Evolutionary conservation across 2,113 vertebrate genomes (phyloP).

Genomic region (Seriola quinqueradiata): DNA sequence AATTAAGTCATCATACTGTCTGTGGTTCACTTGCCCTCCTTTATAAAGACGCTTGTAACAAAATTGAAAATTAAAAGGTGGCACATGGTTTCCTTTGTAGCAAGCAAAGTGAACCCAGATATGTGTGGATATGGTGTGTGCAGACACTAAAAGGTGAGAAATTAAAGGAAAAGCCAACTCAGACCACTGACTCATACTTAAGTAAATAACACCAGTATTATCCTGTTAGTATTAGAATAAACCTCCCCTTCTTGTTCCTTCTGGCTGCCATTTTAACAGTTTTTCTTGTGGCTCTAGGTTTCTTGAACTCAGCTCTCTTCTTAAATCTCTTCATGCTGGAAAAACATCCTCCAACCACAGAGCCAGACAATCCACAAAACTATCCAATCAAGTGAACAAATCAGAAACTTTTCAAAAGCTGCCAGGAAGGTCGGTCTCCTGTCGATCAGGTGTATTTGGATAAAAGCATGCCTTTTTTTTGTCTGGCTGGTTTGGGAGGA

Average conservation of each 20-base stretch:
- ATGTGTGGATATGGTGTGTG: neutral
- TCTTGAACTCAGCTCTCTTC: slow-evolving; percentile 36
- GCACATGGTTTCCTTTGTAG: neutral
- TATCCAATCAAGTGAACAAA: slow-evolving; percentile 33
- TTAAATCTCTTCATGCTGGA: slow-evolving; percentile 23
- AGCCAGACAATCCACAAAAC: slow-evolving; percentile 13
- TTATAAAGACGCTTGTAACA: too few species aligned
- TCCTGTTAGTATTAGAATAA: slow-evolving; percentile 25
- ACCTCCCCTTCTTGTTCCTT: neutral
- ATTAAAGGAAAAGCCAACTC: neutral
- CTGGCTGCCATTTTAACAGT: slow-evolving; percentile 9
- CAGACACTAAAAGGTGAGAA: slow-evolving; percentile 20
- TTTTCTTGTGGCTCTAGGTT: slow-evolving; percentile 1
- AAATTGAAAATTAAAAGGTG: too few species aligned
- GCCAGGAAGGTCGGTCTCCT: slow-evolving; percentile 28
- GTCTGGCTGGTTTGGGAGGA: slow-evolving; percentile 30
- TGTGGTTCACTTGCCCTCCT: too few species aligned
- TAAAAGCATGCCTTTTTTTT: slow-evolving; percentile 6
- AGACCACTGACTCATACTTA: neutral
- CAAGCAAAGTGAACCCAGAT: neutral
- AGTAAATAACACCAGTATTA: neutral
- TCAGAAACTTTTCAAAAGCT: slow-evolving; percentile 25
- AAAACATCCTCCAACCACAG: slow-evolving; percentile 37
- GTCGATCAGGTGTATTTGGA: slow-evolving; percentile 54
- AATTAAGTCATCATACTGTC: too few species aligned